Evolutionary conservation across 1,140 invertebrate genomes (phyloP), one percentile per base, ranked within the genome.

Genomic region (Chironomus tepperi): DNA sequence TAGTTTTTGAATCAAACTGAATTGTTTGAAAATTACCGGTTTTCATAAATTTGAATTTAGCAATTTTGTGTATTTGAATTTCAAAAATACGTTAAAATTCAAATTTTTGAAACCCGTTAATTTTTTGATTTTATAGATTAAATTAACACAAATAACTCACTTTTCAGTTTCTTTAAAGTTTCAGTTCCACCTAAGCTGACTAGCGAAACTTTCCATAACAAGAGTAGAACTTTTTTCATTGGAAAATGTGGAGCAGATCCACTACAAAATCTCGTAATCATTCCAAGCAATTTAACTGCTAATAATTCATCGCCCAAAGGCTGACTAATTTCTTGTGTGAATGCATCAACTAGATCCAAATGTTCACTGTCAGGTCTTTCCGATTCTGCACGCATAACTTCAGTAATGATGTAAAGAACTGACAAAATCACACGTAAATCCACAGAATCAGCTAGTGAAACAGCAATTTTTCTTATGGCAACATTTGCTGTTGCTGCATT

Each of bases 151-250:
- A 79, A 67, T 15, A 2, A 67, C 67, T 70, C 57, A 74, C 84
- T 85, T 83, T 97, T 97, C 15, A 91, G 81, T 76, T 89, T 85
- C 79, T 90, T 89, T 1, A 98, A 83, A 43, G 90, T 88, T 75
- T 91, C 89, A 76, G 94, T 93, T 12, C 96, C 96, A 21, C 97
- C 97, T 18, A 98, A 84, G 10, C 93, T 92, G 1, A 97, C 87
- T 73, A 99, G 84, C 70, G 98, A 88, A 3, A 96, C 88, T 86
- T 99, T 99, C 97, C 97, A 99, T 12, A 99, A 81, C 2, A 99
- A 83, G n/a, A 99, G 83, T 34, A 99, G 84, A 74, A 98, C 93
- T 86, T 99, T 99, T 82, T 97, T 98, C 88, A 98, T 98, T 15
- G 97, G 97, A 85, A 97, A 98, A 85, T 98, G 95, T 70, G 96